Conservation (phyloP, 2,888 invertebrate species). For the Panzeria rudis region DNA sequence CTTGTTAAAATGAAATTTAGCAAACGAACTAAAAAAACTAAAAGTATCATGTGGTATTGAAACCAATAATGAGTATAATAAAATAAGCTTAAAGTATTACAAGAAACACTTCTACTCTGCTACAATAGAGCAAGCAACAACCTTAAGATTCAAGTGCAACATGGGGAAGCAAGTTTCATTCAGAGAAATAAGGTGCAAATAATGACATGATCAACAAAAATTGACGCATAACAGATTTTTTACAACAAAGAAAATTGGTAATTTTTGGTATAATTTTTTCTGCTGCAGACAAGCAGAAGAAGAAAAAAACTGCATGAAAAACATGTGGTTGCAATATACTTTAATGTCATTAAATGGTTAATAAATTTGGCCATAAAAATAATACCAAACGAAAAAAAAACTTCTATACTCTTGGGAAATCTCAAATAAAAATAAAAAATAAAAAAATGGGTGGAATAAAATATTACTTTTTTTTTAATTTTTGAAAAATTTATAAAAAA, state of each 20-base stretch:
- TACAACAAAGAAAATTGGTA: conserved; percentile 70
- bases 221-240: conserved; percentile 71
- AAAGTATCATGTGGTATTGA: conserved; percentile 67
- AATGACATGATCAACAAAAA: conserved; percentile 68
- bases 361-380: conserved; percentile 66
- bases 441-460: not conserved
- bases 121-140: conserved; percentile 30
- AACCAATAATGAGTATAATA: conserved; percentile 82
- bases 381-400: conserved; percentile 8
- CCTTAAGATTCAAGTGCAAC: conserved; percentile 27
- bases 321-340: conserved; percentile 69
- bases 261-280: conserved; percentile 63
- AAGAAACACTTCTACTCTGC: conserved; percentile 37
- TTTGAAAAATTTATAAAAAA: too few species aligned
- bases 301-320: conserved; percentile 41
- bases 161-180: conserved; percentile 7
- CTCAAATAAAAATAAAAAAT: not conserved
- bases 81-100: conserved; percentile 83
- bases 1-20: conserved; percentile 67
- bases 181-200: conserved; percentile 68
- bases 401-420: conserved; percentile 5
- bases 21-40: conserved; percentile 60
- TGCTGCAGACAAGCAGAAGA: not conserved
- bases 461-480: not conserved
- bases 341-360: conserved; percentile 67